Conservation (phyloP, 2,113 vertebrate species). For the Polypterus bichir region DNA sequence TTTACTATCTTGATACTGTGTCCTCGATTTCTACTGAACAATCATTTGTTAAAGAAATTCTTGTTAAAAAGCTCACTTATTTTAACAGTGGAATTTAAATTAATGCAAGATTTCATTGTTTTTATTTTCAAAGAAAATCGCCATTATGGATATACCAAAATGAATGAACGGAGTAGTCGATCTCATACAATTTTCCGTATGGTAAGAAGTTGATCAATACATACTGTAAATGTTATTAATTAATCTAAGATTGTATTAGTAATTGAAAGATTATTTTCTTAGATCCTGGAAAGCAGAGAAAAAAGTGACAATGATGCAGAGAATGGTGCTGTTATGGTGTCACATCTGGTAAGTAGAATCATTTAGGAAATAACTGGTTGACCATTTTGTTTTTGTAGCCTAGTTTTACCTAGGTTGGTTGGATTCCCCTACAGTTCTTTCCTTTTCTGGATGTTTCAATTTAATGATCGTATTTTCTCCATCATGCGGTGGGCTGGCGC, state of each 20-base stretch:
- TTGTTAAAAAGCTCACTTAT: too few species aligned
- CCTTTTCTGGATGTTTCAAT: too few species aligned
- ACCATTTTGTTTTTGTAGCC: too few species aligned
- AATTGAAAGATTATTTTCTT: neutral
- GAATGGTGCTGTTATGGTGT: conserved; percentile 82
- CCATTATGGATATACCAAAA: conserved; percentile 87
- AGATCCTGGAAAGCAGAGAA: conserved; percentile 91
- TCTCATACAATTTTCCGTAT: conserved; percentile 95
- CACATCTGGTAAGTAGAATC: conserved; percentile 68
- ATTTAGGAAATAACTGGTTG: too few species aligned
- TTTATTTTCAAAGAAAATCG: conserved; percentile 61
- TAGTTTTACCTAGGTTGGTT: too few species aligned
- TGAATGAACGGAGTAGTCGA: conserved; percentile 89
- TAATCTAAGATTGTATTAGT: conserved; percentile 14
- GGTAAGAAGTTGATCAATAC: conserved; percentile 44
- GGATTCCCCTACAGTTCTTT: too few species aligned
- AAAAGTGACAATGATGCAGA: conserved; percentile 59
- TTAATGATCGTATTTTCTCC: too few species aligned
- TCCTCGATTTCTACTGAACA: too few species aligned
- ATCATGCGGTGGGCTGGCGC: too few species aligned
- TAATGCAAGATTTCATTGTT: neutral
- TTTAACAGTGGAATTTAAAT: too few species aligned
- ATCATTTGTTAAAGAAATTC: too few species aligned
- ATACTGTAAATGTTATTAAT: neutral
- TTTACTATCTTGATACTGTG: too few species aligned